A percentile compares a stretch with the other conserved stretches of the same genome.
These are phyloP conservation scores for Halcyon badia DNA, from an alignment of 2,797 vertebrate species.

Conservation along the genomic window DNA sequence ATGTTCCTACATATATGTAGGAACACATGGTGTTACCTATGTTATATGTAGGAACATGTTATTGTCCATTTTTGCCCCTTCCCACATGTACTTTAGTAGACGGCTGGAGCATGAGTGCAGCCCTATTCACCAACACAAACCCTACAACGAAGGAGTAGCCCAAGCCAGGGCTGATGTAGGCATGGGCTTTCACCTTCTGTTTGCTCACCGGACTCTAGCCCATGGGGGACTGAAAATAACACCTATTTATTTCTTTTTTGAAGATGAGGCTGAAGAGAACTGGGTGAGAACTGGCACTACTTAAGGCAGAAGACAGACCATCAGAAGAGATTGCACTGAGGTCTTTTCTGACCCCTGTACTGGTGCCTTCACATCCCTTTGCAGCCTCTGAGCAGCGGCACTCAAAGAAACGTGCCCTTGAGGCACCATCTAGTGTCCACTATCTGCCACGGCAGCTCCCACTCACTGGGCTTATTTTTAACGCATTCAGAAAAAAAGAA, in stretches of 20 bases:
- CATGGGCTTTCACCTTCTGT: neutral
- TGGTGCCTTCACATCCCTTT: neutral
- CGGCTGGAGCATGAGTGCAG: neutral
- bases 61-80: neutral
- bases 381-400: neutral
- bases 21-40: no score
- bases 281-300: neutral
- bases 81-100: neutral
- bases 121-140: neutral
- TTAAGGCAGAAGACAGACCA: neutral
- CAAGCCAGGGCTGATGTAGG: neutral
- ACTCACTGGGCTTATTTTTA: neutral
- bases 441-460: neutral
- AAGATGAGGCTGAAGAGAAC: neutral
- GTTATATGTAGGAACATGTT: neutral
- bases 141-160: neutral
- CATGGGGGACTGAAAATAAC: neutral
- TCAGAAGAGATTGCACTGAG: neutral
- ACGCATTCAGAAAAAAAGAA: neutral
- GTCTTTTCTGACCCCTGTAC: neutral
- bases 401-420: neutral
- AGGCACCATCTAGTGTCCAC: conserved; percentile 39
- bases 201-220: neutral
- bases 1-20: neutral
- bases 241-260: neutral